Evolutionary conservation across 2,888 invertebrate species (phyloP), one percentile per base, ranked within the genome.

Genomic region (Lutraria lutraria): DNA sequence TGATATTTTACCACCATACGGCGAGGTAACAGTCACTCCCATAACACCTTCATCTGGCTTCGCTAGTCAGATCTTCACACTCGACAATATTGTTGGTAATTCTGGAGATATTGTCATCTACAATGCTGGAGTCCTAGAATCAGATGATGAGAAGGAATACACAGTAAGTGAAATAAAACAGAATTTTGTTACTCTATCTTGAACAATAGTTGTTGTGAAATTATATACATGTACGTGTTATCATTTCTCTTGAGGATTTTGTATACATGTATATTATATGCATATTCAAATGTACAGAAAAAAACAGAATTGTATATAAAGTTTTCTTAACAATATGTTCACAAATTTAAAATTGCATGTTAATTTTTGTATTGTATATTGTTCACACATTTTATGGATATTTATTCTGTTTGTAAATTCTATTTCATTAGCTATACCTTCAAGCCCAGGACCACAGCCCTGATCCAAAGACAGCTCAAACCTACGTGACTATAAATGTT

Each of bases 1-100:
- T 34, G 94, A 94, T 81, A 81, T 88, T 21, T 63, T 79, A 63
- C 93, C 94, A 87, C 96, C 95, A 19, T 96, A 93, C 87, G 94
- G 94, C 86, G 90, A 88, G 63, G 92, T 95, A 0, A 91, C 88
- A 8, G 94, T 94, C 43, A 76, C 80, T 0, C 93, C 95, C 19
- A 92, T 94, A 52, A 95, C 95, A 3, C 76, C 85, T 43, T 53
- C 54, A 34, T 94, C 94, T 82, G 95, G 94, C 63, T 68, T 91
- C 0, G 94, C 95, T 19, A 85, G 93, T 34, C 91, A 88, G n/a
- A 94, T 94, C 85, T 96, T 96, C 89, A 43, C 81, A 1, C 52
- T 85, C 13, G 53, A 25, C 8, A 85, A 85, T 60, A 25, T 85
- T 85, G 85, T 80, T 53, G 85, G 54, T 89, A 94, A 29, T 84